These are phyloP conservation scores for Gortyna flavago DNA, from an alignment of 2,888 invertebrate species.

Conservation along the genomic window DNA sequence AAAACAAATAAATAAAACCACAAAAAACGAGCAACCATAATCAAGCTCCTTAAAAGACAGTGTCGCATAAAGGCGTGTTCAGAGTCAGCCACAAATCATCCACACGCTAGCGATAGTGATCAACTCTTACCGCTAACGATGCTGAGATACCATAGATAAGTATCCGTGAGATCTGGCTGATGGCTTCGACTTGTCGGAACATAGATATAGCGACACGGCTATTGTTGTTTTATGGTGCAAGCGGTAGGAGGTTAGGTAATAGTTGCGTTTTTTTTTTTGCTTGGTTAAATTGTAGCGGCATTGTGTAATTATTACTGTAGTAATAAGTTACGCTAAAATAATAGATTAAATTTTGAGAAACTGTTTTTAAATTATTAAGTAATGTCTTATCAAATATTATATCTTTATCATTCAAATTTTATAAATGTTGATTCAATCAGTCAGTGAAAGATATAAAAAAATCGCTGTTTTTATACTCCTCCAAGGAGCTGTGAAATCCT, in stretches of 20 bases:
- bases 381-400: too few species aligned
- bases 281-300: not conserved
- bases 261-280: not conserved
- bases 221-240: constrained; percentile 56
- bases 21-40: constrained; percentile 6
- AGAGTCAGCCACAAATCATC: constrained; percentile 67
- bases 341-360: not conserved
- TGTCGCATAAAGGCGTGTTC: constrained; percentile 56
- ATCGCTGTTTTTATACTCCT: not conserved
- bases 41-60: constrained; percentile 26
- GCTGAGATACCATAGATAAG: constrained; percentile 65
- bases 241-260: constrained; percentile 28
- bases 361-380: too few species aligned
- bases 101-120: constrained; percentile 68
- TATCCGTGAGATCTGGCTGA: constrained; percentile 64
- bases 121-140: constrained; percentile 67
- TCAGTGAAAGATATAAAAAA: not conserved
- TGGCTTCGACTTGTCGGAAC: constrained; percentile 57
- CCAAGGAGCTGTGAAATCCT: not conserved
- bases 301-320: constrained; percentile 10
- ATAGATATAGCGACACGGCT: constrained; percentile 55
- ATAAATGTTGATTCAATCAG: not conserved
- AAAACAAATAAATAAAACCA: constrained; percentile 13
- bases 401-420: not conserved
- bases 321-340: not conserved